These are phyloP conservation scores for Unio pictorum DNA, from an alignment of 2,888 invertebrate genomes.

Conservation along the genomic window DNA sequence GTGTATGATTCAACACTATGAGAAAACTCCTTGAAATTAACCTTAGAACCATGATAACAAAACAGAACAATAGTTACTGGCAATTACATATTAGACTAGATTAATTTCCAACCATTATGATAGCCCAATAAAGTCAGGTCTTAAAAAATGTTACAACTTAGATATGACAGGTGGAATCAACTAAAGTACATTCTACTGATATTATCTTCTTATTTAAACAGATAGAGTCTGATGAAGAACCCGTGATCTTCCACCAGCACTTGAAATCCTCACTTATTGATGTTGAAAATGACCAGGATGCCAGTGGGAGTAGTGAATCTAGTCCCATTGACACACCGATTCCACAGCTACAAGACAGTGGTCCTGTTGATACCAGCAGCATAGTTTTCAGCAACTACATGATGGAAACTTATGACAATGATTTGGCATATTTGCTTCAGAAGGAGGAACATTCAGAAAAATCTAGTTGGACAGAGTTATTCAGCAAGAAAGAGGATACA, in stretches of 20 bases:
- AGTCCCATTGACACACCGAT: slow-evolving; percentile 10
- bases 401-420: slow-evolving; percentile 28
- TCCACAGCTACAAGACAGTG: slow-evolving; percentile 3
- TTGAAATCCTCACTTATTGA: slow-evolving; percentile 45
- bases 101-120: too few relatives aligned
- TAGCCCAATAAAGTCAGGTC: too few relatives aligned
- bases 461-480: slow-evolving; percentile 21
- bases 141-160: too few relatives aligned
- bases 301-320: slow-evolving; percentile 48
- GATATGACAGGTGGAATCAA: too few relatives aligned
- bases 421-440: slow-evolving; percentile 31
- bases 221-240: slow-evolving; percentile 66
- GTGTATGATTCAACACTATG: too few relatives aligned
- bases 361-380: too few relatives aligned
- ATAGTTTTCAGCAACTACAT: slow-evolving; percentile 6
- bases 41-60: too few relatives aligned
- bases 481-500: slow-evolving; percentile 12
- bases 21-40: too few relatives aligned
- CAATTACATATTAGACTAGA: too few relatives aligned
- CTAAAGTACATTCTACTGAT: too few relatives aligned
- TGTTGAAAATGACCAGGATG: slow-evolving; percentile 63
- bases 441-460: slow-evolving; percentile 5
- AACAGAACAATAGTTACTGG: too few relatives aligned
- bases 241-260: slow-evolving; percentile 58
- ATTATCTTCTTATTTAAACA: slow-evolving; percentile 46